Conservation (phyloP, 2,113 vertebrate species). For the Sebastes fasciatus region DNA sequence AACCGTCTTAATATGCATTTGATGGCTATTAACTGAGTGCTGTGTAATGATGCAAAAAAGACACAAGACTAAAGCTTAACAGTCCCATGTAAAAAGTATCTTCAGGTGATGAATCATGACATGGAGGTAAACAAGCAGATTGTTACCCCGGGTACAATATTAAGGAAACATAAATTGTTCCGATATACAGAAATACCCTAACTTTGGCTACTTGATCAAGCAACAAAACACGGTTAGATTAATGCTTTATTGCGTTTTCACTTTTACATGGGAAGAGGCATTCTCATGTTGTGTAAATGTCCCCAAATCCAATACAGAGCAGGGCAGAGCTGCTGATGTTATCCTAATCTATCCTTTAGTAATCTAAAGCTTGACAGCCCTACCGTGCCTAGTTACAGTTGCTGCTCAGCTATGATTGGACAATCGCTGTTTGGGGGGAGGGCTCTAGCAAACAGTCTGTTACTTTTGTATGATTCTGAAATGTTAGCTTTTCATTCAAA, state of each 20-base stretch:
- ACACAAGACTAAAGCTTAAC: background rate
- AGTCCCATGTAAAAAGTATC: background rate
- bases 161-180: too few relatives aligned
- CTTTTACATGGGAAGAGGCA: background rate
- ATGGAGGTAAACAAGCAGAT: background rate
- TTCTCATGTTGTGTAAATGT: background rate
- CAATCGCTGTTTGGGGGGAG: background rate
- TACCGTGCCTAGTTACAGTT: constrained; percentile 10
- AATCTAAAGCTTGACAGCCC: background rate
- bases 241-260: background rate
- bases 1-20: background rate
- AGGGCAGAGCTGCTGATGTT: background rate
- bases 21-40: background rate
- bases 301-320: background rate
- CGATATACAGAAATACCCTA: background rate
- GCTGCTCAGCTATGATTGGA: constrained; percentile 3
- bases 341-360: background rate
- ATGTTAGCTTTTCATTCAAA: background rate
- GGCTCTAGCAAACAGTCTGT: background rate
- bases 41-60: constrained; percentile 2
- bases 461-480: constrained; percentile 2
- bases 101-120: background rate
- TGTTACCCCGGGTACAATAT: background rate
- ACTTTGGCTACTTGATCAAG: background rate
- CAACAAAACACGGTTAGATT: background rate